These are phyloP conservation scores for Dendroctonus valens DNA, from an alignment of 1,140 invertebrate species.

Conservation along the genomic window DNA sequence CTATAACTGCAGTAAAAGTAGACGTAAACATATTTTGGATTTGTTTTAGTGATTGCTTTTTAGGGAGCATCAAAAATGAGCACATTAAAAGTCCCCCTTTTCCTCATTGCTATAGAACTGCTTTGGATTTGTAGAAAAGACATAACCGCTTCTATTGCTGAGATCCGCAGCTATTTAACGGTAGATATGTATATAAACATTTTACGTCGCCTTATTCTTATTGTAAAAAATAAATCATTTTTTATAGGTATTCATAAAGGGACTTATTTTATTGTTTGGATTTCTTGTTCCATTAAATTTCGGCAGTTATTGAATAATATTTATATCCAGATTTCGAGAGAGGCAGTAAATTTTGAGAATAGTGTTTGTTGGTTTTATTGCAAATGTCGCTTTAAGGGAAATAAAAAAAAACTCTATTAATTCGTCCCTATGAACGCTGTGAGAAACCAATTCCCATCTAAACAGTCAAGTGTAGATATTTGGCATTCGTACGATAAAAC, in stretches of 20 bases:
- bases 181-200: constrained; percentile 20
- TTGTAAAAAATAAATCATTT: constrained; percentile 25
- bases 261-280: constrained; percentile 31
- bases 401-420: too few relatives aligned
- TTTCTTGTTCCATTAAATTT: constrained; percentile 31
- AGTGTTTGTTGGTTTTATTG: too few relatives aligned
- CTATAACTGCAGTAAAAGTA: constrained; percentile 24
- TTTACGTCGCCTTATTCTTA: constrained; percentile 30
- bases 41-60: constrained; percentile 27
- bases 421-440: too few relatives aligned
- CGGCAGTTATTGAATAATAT: constrained; percentile 31
- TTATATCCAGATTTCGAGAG: constrained; percentile 16
- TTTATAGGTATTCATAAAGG: constrained; percentile 24
- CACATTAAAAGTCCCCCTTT: constrained; percentile 24
- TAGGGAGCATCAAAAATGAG: constrained; percentile 23
- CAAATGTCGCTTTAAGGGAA: neutral
- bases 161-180: constrained; percentile 27
- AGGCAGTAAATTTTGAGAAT: constrained; percentile 10
- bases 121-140: constrained; percentile 25
- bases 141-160: constrained; percentile 30
- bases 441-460: too few relatives aligned
- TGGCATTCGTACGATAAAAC: too few relatives aligned
- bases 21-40: constrained; percentile 32
- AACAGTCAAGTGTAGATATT: too few relatives aligned
- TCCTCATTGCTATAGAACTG: constrained; percentile 4